phyloP scores from a whole-genome alignment of 2,888 invertebrate genomes.

The Diarsia rubi region DNA sequence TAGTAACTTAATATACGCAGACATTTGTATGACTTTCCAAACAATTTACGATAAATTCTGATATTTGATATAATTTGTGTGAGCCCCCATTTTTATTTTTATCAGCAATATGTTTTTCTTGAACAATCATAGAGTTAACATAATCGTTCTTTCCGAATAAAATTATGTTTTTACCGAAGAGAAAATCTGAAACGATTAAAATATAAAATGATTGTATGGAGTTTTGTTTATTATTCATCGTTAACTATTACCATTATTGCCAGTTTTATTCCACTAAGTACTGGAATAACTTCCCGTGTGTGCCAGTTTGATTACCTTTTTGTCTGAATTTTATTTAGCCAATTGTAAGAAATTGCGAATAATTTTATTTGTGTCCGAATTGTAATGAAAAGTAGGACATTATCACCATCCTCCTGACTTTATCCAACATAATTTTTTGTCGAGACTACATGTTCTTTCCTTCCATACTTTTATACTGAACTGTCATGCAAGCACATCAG shows the following conservation, averaged over 20 bases:
- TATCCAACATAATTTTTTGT: neutral
- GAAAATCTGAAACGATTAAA: slow-evolving; percentile 1
- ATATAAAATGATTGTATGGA: neutral
- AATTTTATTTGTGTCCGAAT: neutral
- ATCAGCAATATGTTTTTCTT: neutral
- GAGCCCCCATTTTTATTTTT: slow-evolving; percentile 7
- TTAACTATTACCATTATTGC: neutral
- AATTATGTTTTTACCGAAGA: slow-evolving; percentile 7
- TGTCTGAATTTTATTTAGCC: too few relatives aligned
- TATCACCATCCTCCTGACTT: neutral
- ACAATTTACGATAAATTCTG: slow-evolving; percentile 40
- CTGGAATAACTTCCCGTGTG: neutral
- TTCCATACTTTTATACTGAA: neutral
- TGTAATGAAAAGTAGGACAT: neutral
- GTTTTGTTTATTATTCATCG: neutral
- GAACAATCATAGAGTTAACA: neutral
- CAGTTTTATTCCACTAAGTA: neutral
- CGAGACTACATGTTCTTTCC: neutral
- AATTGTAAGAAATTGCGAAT: neutral
- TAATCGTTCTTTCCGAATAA: slow-evolving; percentile 10
- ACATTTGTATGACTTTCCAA: slow-evolving; percentile 48
- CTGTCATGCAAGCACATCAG: too few relatives aligned
- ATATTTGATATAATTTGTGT: slow-evolving; percentile 39
- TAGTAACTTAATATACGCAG: slow-evolving; percentile 42
- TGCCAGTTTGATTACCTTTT: too few relatives aligned